Conservation (phyloP, 2,113 vertebrate genomes). For the Puma concolor region DNA sequence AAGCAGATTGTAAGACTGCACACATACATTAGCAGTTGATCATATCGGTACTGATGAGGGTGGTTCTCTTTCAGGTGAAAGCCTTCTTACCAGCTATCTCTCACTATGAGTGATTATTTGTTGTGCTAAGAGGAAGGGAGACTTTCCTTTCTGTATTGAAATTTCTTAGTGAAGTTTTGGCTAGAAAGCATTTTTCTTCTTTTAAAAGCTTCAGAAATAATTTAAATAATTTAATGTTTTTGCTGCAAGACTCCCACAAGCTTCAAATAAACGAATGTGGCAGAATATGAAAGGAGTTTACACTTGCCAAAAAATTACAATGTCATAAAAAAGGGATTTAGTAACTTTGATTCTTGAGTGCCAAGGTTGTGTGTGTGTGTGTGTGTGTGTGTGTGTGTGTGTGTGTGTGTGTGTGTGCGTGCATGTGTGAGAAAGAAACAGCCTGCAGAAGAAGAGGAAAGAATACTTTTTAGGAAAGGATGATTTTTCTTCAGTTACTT, state of each 20-base stretch:
- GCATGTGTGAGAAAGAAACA: not conserved
- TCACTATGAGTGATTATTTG: not conserved
- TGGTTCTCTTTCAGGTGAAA: not conserved
- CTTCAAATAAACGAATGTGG: slow-evolving; percentile 77
- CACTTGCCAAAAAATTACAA: slow-evolving; percentile 72
- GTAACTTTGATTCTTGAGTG: slow-evolving; percentile 56
- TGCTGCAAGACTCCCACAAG: slow-evolving; percentile 77
- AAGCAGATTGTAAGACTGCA: not conserved
- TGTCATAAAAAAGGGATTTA: slow-evolving; percentile 61
- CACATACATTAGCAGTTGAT: not conserved
- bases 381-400: not conserved
- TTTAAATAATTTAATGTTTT: slow-evolving; percentile 81
- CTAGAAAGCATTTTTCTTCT: slow-evolving; percentile 59
- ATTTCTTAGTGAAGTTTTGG: slow-evolving; percentile 68
- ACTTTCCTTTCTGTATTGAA: slow-evolving; percentile 17
- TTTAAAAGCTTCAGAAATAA: slow-evolving; percentile 77
- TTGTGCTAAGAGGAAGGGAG: slow-evolving; percentile 41
- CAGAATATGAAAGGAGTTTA: slow-evolving; percentile 78
- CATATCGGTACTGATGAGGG: not conserved
- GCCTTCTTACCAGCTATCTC: not conserved
- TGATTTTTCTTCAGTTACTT: slow-evolving; percentile 71
- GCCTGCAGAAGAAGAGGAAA: slow-evolving; percentile 5
- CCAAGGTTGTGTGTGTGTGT: not conserved
- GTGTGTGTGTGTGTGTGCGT: not conserved
- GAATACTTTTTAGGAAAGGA: slow-evolving; percentile 47